Evolutionary conservation across 1,140 invertebrate species (phyloP).

Genomic region (Liolophura sinensis): DNA sequence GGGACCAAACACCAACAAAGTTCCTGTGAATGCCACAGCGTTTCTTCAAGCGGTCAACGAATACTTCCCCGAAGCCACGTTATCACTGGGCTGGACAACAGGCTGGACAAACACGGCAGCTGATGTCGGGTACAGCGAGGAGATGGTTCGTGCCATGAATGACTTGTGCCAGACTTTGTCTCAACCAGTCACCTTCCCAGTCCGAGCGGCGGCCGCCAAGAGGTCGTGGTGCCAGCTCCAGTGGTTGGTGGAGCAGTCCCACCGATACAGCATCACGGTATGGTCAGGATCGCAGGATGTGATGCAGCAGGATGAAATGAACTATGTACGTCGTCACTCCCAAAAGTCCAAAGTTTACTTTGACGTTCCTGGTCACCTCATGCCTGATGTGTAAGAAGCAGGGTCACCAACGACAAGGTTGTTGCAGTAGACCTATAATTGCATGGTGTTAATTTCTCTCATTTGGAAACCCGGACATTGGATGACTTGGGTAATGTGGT

Average conservation of each 20-base stretch:
- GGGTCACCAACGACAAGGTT: no score
- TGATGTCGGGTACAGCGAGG: conserved; percentile 8
- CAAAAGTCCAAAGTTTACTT: conserved; percentile 26
- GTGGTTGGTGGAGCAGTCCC: conserved; percentile 32
- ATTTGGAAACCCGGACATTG: no score
- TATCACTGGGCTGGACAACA: conserved; percentile 12
- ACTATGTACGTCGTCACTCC: conserved; percentile 21
- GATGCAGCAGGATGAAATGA: conserved; percentile 24
- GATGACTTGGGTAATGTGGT: no score
- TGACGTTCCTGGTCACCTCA: conserved; percentile 24
- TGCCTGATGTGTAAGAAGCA: conserved; percentile 9
- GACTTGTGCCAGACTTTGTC: background rate
- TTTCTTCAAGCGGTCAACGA: conserved; percentile 2
- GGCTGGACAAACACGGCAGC: conserved; percentile 5
- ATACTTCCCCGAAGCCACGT: conserved; percentile 6
- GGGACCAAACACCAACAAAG: conserved; percentile 5
- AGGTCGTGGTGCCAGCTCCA: conserved; percentile 26
- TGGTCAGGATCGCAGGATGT: conserved; percentile 24
- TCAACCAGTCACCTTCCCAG: conserved; percentile 34
- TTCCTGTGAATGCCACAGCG: conserved; percentile 3
- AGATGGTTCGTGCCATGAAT: conserved; percentile 9
- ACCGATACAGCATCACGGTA: conserved; percentile 27
- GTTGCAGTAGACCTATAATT: no score
- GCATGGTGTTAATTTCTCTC: no score
- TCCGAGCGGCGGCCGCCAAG: conserved; percentile 24